Percentiles rank a stretch among this genome's conserved stretches.
phyloP scores from a whole-genome alignment of 2,113 vertebrate species.

The Candoia aspera region DNA sequence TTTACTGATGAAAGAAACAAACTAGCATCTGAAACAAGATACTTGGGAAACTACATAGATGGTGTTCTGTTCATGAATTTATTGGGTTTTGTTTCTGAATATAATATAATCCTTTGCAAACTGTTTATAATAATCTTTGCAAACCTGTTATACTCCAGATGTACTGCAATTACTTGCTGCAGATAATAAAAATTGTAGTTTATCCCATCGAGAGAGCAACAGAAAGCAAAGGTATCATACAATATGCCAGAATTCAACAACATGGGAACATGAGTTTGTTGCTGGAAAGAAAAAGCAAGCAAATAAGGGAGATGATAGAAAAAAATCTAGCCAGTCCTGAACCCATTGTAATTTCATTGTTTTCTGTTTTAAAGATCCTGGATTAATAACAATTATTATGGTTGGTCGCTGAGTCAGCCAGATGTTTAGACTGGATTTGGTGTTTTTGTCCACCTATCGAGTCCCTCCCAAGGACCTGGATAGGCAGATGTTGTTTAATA shows the following conservation, averaged over 20 bases:
- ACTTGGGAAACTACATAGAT: neutral
- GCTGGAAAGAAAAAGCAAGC: neutral
- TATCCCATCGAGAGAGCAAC: neutral
- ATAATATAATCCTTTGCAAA: neutral
- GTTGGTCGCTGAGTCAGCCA: no score
- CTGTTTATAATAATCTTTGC: neutral
- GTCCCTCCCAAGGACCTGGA: no score
- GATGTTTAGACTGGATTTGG: no score
- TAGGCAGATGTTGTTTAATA: no score
- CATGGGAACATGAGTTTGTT: neutral
- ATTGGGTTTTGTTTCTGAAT: neutral
- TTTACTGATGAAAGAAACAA: slow-evolving; percentile 12
- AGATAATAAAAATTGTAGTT: neutral
- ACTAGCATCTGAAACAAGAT: neutral
- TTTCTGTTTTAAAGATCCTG: no score
- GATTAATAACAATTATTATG: no score
- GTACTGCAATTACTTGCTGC: neutral
- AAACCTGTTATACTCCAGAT: neutral
- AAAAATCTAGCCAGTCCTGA: neutral
- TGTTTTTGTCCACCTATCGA: no score
- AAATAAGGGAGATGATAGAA: neutral
- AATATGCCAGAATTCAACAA: neutral
- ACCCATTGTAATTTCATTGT: neutral
- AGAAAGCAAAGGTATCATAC: neutral
- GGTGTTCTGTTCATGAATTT: neutral